These are phyloP conservation scores for Drosophila neotestacea DNA, from an alignment of 2,888 invertebrate species.

Conservation along the genomic window DNA sequence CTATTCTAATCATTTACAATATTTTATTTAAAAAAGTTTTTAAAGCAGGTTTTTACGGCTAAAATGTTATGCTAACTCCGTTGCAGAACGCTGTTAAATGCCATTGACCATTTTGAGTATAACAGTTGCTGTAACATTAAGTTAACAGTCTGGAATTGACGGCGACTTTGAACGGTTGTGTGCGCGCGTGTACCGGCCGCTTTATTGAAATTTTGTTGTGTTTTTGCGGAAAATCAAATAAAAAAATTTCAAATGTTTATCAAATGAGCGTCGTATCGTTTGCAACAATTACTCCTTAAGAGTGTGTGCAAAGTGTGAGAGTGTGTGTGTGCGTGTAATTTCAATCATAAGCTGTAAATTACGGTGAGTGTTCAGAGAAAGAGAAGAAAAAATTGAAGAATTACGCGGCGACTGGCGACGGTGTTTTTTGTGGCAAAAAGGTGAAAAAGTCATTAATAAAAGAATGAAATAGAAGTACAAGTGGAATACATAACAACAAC, in stretches of 20 bases:
- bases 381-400: slow-evolving; percentile 29
- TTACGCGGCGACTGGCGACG: slow-evolving; percentile 62
- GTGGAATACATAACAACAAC: slow-evolving; percentile 49
- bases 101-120: slow-evolving; percentile 55
- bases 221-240: slow-evolving; percentile 74
- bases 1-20: not conserved
- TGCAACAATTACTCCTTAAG: slow-evolving; percentile 71
- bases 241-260: slow-evolving; percentile 67
- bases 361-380: slow-evolving; percentile 66
- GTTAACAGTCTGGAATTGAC: slow-evolving; percentile 57
- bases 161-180: slow-evolving; percentile 60
- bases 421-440: slow-evolving; percentile 55
- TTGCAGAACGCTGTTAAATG: slow-evolving; percentile 10
- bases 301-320: slow-evolving; percentile 52
- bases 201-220: slow-evolving; percentile 60
- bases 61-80: slow-evolving; percentile 6
- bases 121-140: slow-evolving; percentile 43
- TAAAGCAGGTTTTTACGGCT: not conserved
- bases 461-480: slow-evolving; percentile 56
- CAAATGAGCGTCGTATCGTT: slow-evolving; percentile 64
- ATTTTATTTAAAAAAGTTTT: not conserved
- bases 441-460: slow-evolving; percentile 78
- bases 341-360: slow-evolving; percentile 57
- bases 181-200: slow-evolving; percentile 52
- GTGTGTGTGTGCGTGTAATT: slow-evolving; percentile 27